Percentiles rank a stretch among this genome's conserved stretches.
These are phyloP conservation scores for Iphiclides podalirius DNA, from an alignment of 2,888 invertebrate genomes.

Conservation along the genomic window DNA sequence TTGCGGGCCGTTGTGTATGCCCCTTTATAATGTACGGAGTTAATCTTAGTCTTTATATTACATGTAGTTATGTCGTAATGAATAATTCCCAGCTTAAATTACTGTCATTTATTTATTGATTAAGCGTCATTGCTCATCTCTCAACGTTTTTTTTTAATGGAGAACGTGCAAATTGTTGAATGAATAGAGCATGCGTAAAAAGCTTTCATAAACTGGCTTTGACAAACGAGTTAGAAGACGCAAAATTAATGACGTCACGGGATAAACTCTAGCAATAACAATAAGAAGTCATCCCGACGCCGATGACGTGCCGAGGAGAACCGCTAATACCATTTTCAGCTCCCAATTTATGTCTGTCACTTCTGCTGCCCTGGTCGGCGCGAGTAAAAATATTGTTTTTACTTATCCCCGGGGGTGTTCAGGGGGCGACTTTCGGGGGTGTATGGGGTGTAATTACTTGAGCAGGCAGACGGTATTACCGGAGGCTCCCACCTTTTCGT, in stretches of 20 bases:
- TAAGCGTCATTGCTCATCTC: no score
- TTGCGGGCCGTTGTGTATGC: no score
- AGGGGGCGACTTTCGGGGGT: slow-evolving; percentile 32
- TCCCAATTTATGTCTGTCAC: slow-evolving; percentile 76
- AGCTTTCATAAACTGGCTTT: no score
- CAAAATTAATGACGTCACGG: neutral
- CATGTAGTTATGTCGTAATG: no score
- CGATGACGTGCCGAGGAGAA: slow-evolving; percentile 3
- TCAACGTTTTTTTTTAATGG: no score
- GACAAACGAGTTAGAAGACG: no score
- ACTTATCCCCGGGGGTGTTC: slow-evolving; percentile 62
- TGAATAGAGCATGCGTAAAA: no score
- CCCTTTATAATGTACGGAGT: no score
- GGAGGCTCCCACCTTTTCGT: slow-evolving; percentile 59
- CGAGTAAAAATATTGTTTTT: slow-evolving; percentile 79
- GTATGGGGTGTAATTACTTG: slow-evolving; percentile 72
- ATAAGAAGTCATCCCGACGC: slow-evolving; percentile 11
- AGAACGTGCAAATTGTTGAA: no score
- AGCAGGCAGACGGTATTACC: slow-evolving; percentile 66
- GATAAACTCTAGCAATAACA: neutral
- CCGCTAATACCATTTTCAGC: slow-evolving; percentile 68
- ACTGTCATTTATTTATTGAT: no score
- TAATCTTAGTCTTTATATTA: no score
- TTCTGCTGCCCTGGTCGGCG: slow-evolving; percentile 64
- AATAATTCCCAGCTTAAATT: no score